Conservation (phyloP, 2,888 invertebrate species). For the Baccha elongata region DNA sequence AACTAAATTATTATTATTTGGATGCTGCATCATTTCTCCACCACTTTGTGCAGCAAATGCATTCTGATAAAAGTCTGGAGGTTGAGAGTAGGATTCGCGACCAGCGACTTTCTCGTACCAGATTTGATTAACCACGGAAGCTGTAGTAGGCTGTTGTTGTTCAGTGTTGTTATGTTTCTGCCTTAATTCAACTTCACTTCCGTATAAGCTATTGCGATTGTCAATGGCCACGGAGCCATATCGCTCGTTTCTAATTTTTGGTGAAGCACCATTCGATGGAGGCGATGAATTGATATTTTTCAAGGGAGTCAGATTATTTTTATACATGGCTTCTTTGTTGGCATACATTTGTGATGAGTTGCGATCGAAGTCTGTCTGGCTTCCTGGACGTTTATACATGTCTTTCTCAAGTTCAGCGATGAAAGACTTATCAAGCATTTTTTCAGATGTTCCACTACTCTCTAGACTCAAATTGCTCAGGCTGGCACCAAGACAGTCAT, state of each 20-base stretch:
- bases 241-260: constrained; percentile 76
- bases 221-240: constrained; percentile 62
- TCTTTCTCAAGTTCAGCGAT: constrained; percentile 87
- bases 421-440: constrained; percentile 85
- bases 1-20: constrained; percentile 78
- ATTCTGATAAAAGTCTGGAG: constrained; percentile 78
- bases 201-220: constrained; percentile 67
- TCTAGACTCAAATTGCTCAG: constrained; percentile 79
- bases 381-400: constrained; percentile 80
- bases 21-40: constrained; percentile 36
- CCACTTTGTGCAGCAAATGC: constrained; percentile 4
- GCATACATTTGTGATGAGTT: constrained; percentile 80
- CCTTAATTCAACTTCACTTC: constrained; percentile 55
- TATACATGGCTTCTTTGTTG: constrained; percentile 79
- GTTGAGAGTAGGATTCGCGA: constrained; percentile 78
- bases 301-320: constrained; percentile 80
- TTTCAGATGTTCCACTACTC: constrained; percentile 77
- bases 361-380: constrained; percentile 80
- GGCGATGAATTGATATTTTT: constrained; percentile 76
- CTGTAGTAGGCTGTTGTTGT: constrained; percentile 58
- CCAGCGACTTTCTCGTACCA: constrained; percentile 83
- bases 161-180: constrained; percentile 80
- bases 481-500: constrained; percentile 78
- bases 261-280: constrained; percentile 75
- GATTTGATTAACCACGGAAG: constrained; percentile 78